Evolutionary conservation across 1,140 invertebrate species (phyloP), one percentile per base, ranked within the genome.

Genomic region (Temnothorax longispinosus): DNA sequence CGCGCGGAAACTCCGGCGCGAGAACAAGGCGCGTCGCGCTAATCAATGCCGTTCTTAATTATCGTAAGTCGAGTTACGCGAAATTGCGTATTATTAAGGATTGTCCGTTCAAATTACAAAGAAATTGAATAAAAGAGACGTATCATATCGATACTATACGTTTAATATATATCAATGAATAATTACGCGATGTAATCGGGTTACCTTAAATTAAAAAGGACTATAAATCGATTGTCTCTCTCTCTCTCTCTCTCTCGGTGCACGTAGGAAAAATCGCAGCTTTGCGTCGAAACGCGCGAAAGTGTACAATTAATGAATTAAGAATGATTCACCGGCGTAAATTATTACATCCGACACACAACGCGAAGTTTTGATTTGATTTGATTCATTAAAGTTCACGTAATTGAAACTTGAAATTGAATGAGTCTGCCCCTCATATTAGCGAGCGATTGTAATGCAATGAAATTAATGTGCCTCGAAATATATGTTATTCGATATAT

Each of bases 371-470:
- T 81, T 54, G 64, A 56, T 71, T 81, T 56, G 27, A 84, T 75
- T 74, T 60, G 69, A 60, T 60, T 84, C 54, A 84, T 84, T 84
- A 84, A 75, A 74, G 69, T 84, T 60, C 52, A 35, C 50, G 80
- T 84, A 75, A 84, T 84, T 84, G 80, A 84, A 84, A 84, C 80
- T 84, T 75, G 80, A 54, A 84, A 84, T 84, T 58, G 69, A 84
- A 84, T 47, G 62, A 85, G 65, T 71, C 41, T 27, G 3, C 35
- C 81, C 10, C 62, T 6, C 54, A 32, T 52, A 84, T 75, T 58
- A 75, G 62, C 67, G 38, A 54, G 80, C 35, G 86, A 81, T 62
- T 64, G 58, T 74, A 56, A 87, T 52, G 67, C 69, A 56, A 84
- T 60, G 41, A 84, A 84, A 84, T 71, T 71, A 87, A 81, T 72